Evolutionary conservation across 2,888 invertebrate species (phyloP), one percentile per base, ranked within the genome.

Genomic region (Graphium colonna): DNA sequence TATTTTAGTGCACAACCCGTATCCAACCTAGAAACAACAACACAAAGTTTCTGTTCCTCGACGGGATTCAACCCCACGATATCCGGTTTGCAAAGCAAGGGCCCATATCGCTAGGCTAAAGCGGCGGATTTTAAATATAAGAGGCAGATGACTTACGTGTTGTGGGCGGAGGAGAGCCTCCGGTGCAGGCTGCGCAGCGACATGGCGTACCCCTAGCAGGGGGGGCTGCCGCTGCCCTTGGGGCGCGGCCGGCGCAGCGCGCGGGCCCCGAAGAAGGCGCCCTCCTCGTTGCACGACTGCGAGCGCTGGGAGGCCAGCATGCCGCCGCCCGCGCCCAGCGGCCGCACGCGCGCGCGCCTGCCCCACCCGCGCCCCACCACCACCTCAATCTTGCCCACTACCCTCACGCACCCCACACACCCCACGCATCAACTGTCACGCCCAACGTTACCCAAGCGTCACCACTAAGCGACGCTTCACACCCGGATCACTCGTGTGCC

Each of bases 161-260:
- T 87, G 78, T 82, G 84, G 73, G 85, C 87, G 86, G 91, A 90
- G 80, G 91, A 91, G 72, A 92, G 90, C 80, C 92, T 91, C 71
- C 92, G 91, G 84, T 91, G 91, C 75, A 91, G 91, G 91, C 89
- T 91, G 90, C 90, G 91, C 91, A 88, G 91, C 92, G 91, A 92
- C 91, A 91, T 92, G 92, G 90, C 90, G 90, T 90, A 88, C 89
- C 90, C 90, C 90, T 90, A 90, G 90, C 90, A 90, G 75, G 90
- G 91, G 80, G 91, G 91, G 75, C 90, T 91, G 69, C 90, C 87
- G 85, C 84, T 91, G 71, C 87, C 86, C 75, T 90, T 90, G 78
- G 87, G 89, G 79, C 90, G 91, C 85, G 91, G 91, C 90, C 85
- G 84, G 76, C 90, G 86, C 70, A 90, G 81, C 75, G 85, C 82